Evolutionary conservation across 1,140 invertebrate genomes (phyloP), one percentile per base, ranked within the genome.

Genomic region (Drosophila truncata): DNA sequence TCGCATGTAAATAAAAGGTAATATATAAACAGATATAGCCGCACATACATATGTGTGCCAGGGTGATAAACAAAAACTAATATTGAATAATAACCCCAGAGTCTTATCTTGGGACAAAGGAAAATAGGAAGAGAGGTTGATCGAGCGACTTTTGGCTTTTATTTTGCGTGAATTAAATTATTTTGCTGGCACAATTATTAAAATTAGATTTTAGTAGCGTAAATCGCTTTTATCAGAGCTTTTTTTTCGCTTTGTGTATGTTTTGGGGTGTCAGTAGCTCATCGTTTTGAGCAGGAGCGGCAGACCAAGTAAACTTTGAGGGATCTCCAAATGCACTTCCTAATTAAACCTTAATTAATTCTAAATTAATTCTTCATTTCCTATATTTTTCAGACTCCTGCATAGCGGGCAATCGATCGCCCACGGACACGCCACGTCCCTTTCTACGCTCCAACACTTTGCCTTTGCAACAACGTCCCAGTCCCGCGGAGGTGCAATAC

Each of bases 401-500:
- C 71, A 85, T 92, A 35, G 71, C 86, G 9, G 78, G 80, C 33
- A 92, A 92, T 42, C 91, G 88, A 60, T 92, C 91, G 20, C 91
- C 91, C 11, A 60, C 80, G 16, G 46, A 63, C 31, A 57, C 87
- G 9, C 71, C 79, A 11, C 74, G 71, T 16, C 71, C 78, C 25
- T 84, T 91, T 35, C 66, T 82, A 58, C 85, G 88, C 44, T 81
- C 91, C 9, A 91, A 88, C 20, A 91, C 87, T 20, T 58, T 91
- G 44, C 91, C 91, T 0, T 8, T 92, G 37, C 91, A 92, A 16
- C 91, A 92, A 33, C 82, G 88, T 8, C 85, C 83, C 35, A 91
- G 87, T 46, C 82, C 91, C 0, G 91, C 87, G 4, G 91, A 92
- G 61, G 80, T 91, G n/a, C 87, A 92, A 33, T 92, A 92, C 67